These are phyloP conservation scores for Ips typographus DNA, from an alignment of 1,140 invertebrate genomes.

Conservation along the genomic window DNA sequence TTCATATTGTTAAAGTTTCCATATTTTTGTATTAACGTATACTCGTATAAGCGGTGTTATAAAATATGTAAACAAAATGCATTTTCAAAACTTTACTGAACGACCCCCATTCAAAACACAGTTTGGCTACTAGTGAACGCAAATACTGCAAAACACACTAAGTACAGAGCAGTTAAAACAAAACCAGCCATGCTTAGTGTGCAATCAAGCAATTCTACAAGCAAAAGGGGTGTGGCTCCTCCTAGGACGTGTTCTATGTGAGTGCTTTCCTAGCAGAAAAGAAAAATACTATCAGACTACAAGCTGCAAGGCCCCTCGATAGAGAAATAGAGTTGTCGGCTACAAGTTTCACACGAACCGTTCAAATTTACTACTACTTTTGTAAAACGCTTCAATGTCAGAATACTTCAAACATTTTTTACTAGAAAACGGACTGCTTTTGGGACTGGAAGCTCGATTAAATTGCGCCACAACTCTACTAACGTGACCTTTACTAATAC, in stretches of 20 bases:
- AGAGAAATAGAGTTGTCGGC: not conserved
- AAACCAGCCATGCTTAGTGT: too few relatives aligned
- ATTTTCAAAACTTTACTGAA: too few relatives aligned
- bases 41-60: too few relatives aligned
- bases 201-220: conserved; percentile 21
- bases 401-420: conserved; percentile 12
- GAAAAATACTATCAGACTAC: not conserved
- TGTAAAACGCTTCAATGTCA: conserved; percentile 12
- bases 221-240: not conserved
- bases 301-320: not conserved
- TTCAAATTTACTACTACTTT: conserved; percentile 20
- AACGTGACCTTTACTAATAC: conserved; percentile 18
- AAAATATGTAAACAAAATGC: too few relatives aligned
- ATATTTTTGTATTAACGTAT: too few relatives aligned
- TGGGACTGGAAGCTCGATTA: conserved; percentile 11
- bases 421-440: not conserved
- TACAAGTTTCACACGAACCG: conserved; percentile 14
- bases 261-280: conserved; percentile 13
- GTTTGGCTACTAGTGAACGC: too few relatives aligned
- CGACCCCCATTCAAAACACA: too few relatives aligned
- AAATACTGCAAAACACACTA: too few relatives aligned
- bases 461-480: conserved; percentile 16
- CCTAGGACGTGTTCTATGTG: conserved; percentile 1
- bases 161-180: too few relatives aligned
- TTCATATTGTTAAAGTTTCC: too few relatives aligned